Evolutionary conservation across 2,797 vertebrate genomes (phyloP).

Genomic region (Pteropus rufus): DNA sequence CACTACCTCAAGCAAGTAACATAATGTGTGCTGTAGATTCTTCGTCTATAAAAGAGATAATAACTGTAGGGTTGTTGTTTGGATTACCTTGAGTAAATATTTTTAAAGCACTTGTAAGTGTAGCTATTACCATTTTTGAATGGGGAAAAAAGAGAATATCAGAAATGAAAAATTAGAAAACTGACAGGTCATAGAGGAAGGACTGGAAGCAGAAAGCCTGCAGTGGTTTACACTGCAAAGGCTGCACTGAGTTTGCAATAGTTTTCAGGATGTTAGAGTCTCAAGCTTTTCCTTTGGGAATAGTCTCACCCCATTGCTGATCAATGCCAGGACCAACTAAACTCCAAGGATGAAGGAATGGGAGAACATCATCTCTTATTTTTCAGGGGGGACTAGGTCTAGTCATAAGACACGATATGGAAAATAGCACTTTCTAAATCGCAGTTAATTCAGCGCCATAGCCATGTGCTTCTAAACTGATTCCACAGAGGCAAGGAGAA

Average conservation of each 20-base stretch:
- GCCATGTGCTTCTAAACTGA: not conserved
- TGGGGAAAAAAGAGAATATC: not conserved
- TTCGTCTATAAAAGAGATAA: not conserved
- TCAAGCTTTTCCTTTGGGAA: not conserved
- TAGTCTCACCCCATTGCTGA: not conserved
- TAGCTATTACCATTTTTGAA: constrained; percentile 12
- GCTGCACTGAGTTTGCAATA: not conserved
- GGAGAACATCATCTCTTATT: not conserved
- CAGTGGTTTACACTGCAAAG: not conserved
- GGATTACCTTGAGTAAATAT: not conserved
- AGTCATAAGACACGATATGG: not conserved
- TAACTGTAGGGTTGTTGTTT: not conserved
- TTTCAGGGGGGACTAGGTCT: not conserved
- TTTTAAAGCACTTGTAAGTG: not conserved
- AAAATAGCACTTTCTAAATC: not conserved
- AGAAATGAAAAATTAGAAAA: not conserved
- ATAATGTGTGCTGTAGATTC: not conserved
- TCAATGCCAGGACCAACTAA: not conserved
- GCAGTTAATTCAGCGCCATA: not conserved
- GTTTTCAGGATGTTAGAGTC: not conserved
- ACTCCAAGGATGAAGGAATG: not conserved
- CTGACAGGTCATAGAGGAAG: not conserved
- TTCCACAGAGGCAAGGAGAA: not conserved
- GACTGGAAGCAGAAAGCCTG: not conserved
- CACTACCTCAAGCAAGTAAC: not conserved